Evolutionary conservation across 2,888 invertebrate genomes (phyloP), one percentile per base, ranked within the genome.

Genomic region (Chymomyza procnemis): DNA sequence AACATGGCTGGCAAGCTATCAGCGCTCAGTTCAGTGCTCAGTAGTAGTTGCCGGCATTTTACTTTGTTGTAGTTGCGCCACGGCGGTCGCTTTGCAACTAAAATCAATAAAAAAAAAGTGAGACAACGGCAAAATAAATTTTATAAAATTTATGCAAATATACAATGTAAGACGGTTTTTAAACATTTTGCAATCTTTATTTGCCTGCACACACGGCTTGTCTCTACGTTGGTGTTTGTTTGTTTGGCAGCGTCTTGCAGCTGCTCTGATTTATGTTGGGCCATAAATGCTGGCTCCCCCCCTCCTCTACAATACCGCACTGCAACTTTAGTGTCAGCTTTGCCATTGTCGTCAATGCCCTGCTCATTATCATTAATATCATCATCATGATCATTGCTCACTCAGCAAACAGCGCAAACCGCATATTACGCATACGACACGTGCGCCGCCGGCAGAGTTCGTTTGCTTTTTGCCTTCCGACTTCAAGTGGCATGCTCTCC

Each of bases 401-500:
- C 4, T 1, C 26, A 6, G 26, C 50, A 21, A 6, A 16, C 54
- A 19, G 26, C 22, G 4, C 22, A 12, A 50, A n/a, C 50, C 9
- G 18, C 50, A 50, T 19, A 50, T 50, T 50, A 50, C 50, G 50
- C 50, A 50, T 50, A 50, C 50, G 41, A 62, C 72, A 75, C 63
- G 78, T 78, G 68, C 74, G 66, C 59, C 50, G 34, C 34, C 34
- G 12, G 34, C 34, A 41, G 34, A 41, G 34, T 41, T 41, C 34
- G 34, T 41, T 41, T 41, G 34, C 34, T 41, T 41, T 41, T 41
- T 3, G 34, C 34, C 34, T 41, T n/a, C n/a, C n/a, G 72, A 75
- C 72, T 67, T 67, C 69, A 85, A 81, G 80, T 81, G 76, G 70
- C 71, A 2, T 26, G 5, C 30, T 18, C 12, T 52, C 21, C 21